Percentiles rank a stretch among this genome's conserved stretches.
phyloP scores from a whole-genome alignment of 1,140 invertebrate species.

The Drosophila asahinai region DNA sequence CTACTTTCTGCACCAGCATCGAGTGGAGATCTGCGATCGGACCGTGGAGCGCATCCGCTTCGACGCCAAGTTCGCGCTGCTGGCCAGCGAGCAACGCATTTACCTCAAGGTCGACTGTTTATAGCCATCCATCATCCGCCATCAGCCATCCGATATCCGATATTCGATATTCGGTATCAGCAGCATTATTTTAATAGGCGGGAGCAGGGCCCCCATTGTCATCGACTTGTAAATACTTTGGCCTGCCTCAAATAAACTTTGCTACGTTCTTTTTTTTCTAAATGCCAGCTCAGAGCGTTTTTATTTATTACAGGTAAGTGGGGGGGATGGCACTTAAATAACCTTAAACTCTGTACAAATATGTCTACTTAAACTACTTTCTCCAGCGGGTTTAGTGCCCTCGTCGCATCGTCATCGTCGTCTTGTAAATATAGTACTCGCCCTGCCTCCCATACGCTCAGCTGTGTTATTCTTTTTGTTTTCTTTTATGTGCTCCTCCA shows the following conservation, averaged over 20 bases:
- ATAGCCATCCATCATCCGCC: slow-evolving; percentile 44
- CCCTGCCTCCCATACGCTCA: not conserved
- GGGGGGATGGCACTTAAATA: too few species aligned
- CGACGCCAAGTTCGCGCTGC: slow-evolving; percentile 71
- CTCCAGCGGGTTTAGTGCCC: slow-evolving; percentile 9
- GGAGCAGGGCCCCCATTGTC: slow-evolving; percentile 27
- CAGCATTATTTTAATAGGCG: slow-evolving; percentile 26
- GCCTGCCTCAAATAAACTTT: slow-evolving; percentile 56
- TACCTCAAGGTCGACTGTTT: slow-evolving; percentile 80
- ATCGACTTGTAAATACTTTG: slow-evolving; percentile 50
- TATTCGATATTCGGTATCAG: slow-evolving; percentile 1
- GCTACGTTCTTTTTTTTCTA: slow-evolving; percentile 48
- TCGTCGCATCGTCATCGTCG: not conserved
- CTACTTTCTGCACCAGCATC: slow-evolving; percentile 71
- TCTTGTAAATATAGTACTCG: not conserved
- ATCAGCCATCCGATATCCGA: not conserved
- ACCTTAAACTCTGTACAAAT: too few species aligned
- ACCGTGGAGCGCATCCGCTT: slow-evolving; percentile 73
- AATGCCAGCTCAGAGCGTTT: not conserved
- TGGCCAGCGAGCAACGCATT: slow-evolving; percentile 75
- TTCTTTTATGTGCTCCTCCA: not conserved
- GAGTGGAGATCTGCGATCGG: slow-evolving; percentile 77
- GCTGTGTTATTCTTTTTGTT: not conserved
- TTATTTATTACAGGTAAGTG: too few species aligned
- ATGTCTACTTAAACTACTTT: not conserved